Conservation (phyloP, 2,888 invertebrate genomes). For the Hirtodrosophila duncani region DNA sequence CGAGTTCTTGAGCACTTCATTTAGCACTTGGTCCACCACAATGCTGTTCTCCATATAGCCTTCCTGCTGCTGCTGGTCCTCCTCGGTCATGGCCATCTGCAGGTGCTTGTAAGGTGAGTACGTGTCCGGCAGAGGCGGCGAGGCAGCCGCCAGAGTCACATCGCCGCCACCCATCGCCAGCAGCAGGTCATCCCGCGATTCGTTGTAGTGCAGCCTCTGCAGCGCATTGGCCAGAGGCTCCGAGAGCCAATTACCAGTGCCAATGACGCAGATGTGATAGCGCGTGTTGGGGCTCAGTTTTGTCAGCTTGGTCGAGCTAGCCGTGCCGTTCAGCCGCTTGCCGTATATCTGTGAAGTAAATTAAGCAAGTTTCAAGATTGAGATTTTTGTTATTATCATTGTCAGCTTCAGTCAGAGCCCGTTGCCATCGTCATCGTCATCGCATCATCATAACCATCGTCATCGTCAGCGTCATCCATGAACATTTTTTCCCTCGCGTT, state of each 20-base stretch:
- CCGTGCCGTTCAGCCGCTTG: constrained; percentile 85
- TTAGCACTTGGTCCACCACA: constrained; percentile 80
- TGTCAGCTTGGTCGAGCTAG: constrained; percentile 86
- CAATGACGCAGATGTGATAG: constrained; percentile 92
- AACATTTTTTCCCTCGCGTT: no score
- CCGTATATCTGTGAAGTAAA: constrained; percentile 83
- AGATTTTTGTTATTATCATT: constrained; percentile 30
- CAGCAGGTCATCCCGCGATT: constrained; percentile 58
- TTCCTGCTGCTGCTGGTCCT: no score
- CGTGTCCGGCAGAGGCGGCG: constrained; percentile 41
- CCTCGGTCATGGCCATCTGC: constrained; percentile 18
- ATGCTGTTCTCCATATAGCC: constrained; percentile 82
- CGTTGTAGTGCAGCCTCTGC: constrained; percentile 75
- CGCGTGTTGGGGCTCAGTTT: constrained; percentile 88
- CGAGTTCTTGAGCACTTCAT: constrained; percentile 83
- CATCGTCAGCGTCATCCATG: constrained; percentile 16
- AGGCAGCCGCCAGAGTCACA: constrained; percentile 13
- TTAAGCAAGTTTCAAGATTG: constrained; percentile 42
- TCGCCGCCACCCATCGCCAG: constrained; percentile 16
- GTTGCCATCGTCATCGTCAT: neutral
- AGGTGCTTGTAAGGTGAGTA: constrained; percentile 55
- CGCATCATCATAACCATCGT: neutral
- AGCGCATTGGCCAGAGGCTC: constrained; percentile 74
- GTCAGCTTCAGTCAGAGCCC: constrained; percentile 1
- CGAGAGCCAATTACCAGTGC: constrained; percentile 87